Base-by-base conservation (phyloP, 2,113 vertebrate genomes). In the Panthera uncia region DNA sequence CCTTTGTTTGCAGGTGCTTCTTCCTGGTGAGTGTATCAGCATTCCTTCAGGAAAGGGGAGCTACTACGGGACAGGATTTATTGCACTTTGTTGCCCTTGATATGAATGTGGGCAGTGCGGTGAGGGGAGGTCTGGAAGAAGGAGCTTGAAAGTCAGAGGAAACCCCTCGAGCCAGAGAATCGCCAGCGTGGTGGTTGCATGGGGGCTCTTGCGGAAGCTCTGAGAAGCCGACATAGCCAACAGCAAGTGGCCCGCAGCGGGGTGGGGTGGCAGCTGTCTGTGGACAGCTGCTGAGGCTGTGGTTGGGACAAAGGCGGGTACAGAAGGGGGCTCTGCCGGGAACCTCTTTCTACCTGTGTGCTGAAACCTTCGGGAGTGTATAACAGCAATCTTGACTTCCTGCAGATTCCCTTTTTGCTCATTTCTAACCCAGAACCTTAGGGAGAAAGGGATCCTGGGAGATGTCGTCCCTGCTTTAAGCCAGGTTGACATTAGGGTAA, bases 101-200 rank as follows among this genome's bases (percentile, higher is more conserved):
- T 52, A 45, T 14, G 48, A 66, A 10, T 45, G n/a, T 66, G 68
- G 66, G 52, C 1, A 4, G 82, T n/a, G 50, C 38, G 41, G 7
- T 52, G 25, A 73, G 19, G 15, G 33, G 23, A 73, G 31, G 65
- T 10, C 45, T 38, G 11, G 45, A 61, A 89, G 80, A 61, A 71
- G 41, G 74, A 69, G 14, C 41, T 80, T 5, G 57, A 91, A 55
- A 33, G 27, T 55, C n/a, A 79, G 63, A 71, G 48, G 78, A 89
- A 48, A 21, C 2, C 6, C 48, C 50, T 63, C 0, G 0, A 94
- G 15, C 45, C 71, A 86, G 41, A 61, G 23, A 63, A 80, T 41
- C 21, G 7, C 1, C 21, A 13, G 41, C 4, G 0, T 45, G 83
- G 16, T 25, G 48, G 52, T 61, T 2, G 4, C 1, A 11, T 7